Conservation (phyloP, 1,140 invertebrate species). For the Micrasema longulum region DNA sequence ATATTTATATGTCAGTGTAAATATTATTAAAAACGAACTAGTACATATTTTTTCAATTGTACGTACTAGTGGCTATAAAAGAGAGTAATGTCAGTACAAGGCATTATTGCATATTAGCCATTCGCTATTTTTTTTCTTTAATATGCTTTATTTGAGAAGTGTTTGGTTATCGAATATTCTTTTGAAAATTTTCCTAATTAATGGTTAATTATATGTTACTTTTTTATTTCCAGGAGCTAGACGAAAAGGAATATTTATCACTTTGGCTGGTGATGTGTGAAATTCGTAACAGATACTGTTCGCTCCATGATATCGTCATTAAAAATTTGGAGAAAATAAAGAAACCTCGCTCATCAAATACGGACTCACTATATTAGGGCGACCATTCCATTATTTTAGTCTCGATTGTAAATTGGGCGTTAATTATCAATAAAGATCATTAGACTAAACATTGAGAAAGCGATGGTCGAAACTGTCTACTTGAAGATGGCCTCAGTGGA, state of each 20-base stretch:
- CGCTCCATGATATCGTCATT: conserved; percentile 94
- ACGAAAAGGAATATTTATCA: conserved; percentile 96
- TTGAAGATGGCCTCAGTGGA: not conserved
- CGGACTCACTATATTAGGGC: conserved; percentile 85
- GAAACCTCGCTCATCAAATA: conserved; percentile 87
- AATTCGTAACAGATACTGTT: conserved; percentile 96
- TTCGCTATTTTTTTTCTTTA: no score
- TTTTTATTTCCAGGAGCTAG: conserved; percentile 82
- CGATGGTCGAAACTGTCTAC: conserved; percentile 1
- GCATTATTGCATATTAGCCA: no score
- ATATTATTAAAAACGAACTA: no score
- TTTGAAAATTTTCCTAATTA: no score
- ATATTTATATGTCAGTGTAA: no score
- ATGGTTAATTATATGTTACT: conserved; percentile 36
- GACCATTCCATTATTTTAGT: conserved; percentile 52
- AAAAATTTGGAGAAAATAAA: conserved; percentile 98
- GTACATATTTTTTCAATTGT: no score
- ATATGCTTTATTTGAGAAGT: no score
- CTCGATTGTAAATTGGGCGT: conserved; percentile 34
- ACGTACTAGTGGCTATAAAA: no score
- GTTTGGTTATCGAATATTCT: no score
- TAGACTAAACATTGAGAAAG: conserved; percentile 11
- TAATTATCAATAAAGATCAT: conserved; percentile 16
- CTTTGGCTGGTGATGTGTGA: conserved; percentile 94
- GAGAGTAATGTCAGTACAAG: not conserved